Percentiles rank a stretch among this genome's conserved stretches.
phyloP scores from a whole-genome alignment of 1,140 invertebrate species.

The Cylas formicarius region DNA sequence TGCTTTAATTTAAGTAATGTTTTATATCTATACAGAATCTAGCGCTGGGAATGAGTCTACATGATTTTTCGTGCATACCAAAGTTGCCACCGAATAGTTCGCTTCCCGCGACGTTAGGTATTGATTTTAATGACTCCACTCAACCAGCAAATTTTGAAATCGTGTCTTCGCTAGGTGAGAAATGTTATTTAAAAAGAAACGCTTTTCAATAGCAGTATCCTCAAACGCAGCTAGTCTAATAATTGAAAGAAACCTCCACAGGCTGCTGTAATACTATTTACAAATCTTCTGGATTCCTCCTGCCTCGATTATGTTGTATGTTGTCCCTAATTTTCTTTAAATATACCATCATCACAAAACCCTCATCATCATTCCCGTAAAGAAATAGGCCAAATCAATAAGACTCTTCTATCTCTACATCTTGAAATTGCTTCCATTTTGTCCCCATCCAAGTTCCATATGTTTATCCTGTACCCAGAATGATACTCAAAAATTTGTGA shows the following conservation, averaged over 20 bases:
- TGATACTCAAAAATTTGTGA: no score
- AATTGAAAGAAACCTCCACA: no score
- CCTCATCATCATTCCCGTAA: neutral
- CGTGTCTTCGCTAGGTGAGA: conserved; percentile 52
- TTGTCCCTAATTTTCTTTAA: no score
- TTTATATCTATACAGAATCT: conserved; percentile 48
- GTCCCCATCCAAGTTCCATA: no score
- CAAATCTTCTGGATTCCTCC: no score
- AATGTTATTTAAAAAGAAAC: conserved; percentile 12
- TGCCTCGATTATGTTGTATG: no score
- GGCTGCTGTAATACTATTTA: no score
- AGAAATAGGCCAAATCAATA: no score
- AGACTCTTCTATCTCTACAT: no score
- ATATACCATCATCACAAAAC: neutral
- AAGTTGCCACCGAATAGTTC: conserved; percentile 50
- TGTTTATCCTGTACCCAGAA: no score
- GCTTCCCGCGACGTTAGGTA: conserved; percentile 64
- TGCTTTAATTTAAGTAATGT: no score
- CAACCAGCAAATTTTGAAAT: conserved; percentile 80
- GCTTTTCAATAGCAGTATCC: neutral
- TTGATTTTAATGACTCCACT: conserved; percentile 93
- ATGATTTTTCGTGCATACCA: conserved; percentile 72
- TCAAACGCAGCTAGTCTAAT: neutral
- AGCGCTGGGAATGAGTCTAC: conserved; percentile 65
- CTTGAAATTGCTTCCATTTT: no score